Conservation (phyloP, 30 jellyfish, hydroid and myxozoan genomes). For the Hydractinia echinata region DNA sequence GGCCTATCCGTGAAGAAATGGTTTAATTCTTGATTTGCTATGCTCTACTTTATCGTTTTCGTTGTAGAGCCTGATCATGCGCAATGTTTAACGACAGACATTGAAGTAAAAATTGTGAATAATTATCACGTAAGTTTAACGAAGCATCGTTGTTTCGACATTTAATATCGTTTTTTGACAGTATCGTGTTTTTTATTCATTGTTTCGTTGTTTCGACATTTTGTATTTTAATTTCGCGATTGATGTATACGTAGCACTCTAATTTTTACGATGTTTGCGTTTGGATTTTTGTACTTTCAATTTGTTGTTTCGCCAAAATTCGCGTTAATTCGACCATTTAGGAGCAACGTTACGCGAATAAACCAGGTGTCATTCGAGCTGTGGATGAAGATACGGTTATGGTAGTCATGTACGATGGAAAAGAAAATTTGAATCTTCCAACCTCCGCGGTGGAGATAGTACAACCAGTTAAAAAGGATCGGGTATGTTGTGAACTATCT, state of each 20-base stretch:
- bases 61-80: conserved; percentile 47
- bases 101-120: conserved; percentile 64
- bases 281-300: too few relatives aligned
- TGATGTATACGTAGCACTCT: too few relatives aligned
- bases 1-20: too few relatives aligned
- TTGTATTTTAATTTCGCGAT: too few relatives aligned
- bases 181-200: too few relatives aligned
- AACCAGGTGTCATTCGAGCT: conserved; percentile 67
- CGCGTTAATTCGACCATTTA: not conserved
- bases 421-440: conserved; percentile 53
- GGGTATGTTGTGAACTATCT: conserved; percentile 25
- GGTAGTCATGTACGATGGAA: conserved; percentile 51
- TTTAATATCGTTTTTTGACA: too few relatives aligned
- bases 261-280: too few relatives aligned
- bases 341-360: conserved; percentile 87
- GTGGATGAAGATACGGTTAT: conserved; percentile 60
- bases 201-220: too few relatives aligned
- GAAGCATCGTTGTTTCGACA: too few relatives aligned
- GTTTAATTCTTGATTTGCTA: too few relatives aligned
- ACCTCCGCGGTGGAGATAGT: conserved; percentile 49
- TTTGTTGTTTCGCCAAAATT: too few relatives aligned
- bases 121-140: conserved; percentile 66
- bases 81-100: conserved; percentile 59
- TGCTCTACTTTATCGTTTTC: too few relatives aligned
- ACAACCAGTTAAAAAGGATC: conserved; percentile 58